Evolutionary conservation across 2,888 invertebrate genomes (phyloP).

Genomic region (Rosalia funebris): DNA sequence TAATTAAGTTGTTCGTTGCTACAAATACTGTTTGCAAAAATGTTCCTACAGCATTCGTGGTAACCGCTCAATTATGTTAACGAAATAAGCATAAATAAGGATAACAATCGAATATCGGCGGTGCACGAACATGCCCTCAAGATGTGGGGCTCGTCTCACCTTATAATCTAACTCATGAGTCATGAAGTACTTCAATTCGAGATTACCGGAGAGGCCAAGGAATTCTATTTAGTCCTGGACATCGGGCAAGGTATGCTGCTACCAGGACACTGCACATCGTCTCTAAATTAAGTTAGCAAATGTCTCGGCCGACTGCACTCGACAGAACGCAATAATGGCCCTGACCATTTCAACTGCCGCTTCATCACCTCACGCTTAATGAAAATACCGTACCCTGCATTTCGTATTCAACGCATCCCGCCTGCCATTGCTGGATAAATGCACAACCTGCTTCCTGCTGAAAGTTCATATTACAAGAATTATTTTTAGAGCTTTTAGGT

Average conservation of each 20-base stretch:
- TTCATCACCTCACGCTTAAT: constrained; percentile 62
- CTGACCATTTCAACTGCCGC: constrained; percentile 54
- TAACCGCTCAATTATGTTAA: too few relatives aligned
- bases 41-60: too few relatives aligned
- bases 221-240: constrained; percentile 45
- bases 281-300: constrained; percentile 63
- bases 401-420: constrained; percentile 51
- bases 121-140: too few relatives aligned
- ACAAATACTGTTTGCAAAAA: too few relatives aligned
- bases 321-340: constrained; percentile 58
- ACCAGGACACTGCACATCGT: constrained; percentile 41
- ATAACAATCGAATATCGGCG: too few relatives aligned
- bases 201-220: constrained; percentile 29
- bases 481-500: too few relatives aligned
- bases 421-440: constrained; percentile 29
- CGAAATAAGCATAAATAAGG: too few relatives aligned
- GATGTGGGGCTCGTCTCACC: too few relatives aligned
- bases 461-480: constrained; percentile 17
- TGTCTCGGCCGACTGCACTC: constrained; percentile 57
- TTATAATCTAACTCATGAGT: too few relatives aligned
- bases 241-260: constrained; percentile 44
- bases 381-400: constrained; percentile 60
- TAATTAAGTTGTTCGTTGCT: too few relatives aligned
- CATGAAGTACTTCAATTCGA: too few relatives aligned
- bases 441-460: constrained; percentile 26